Conservation (phyloP, 2,888 invertebrate species). For the Torymus aiolomorphi region DNA sequence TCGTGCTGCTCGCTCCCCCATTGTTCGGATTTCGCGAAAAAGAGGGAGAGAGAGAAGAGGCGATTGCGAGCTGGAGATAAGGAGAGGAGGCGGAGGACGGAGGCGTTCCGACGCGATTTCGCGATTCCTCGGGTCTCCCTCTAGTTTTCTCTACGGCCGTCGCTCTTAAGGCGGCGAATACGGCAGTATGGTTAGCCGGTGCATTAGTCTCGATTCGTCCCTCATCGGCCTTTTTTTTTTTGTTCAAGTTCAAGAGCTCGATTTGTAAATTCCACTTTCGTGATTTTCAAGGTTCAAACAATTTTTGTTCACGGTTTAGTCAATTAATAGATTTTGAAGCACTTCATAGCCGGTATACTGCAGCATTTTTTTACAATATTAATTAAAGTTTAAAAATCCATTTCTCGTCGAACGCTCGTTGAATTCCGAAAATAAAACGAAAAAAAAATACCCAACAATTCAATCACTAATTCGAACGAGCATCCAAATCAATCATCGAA, state of each 20-base stretch:
- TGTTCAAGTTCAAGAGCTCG: no score
- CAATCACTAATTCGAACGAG: constrained; percentile 46
- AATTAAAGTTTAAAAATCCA: no score
- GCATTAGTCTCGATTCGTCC: constrained; percentile 53
- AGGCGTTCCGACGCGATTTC: constrained; percentile 60
- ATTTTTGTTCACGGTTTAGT: no score
- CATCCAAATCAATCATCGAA: constrained; percentile 27
- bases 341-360: no score
- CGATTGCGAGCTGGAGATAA: constrained; percentile 63
- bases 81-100: constrained; percentile 46
- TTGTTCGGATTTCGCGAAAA: constrained; percentile 18
- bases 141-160: background rate
- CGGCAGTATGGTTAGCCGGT: constrained; percentile 58
- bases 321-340: no score
- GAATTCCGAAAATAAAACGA: no score
- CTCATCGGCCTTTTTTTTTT: background rate
- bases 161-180: constrained; percentile 53
- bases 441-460: constrained; percentile 58
- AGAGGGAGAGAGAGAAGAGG: constrained; percentile 27
- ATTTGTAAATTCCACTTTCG: constrained; percentile 2
- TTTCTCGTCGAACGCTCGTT: no score
- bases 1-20: constrained; percentile 4
- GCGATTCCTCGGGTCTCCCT: constrained; percentile 59
- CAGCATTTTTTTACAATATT: no score
- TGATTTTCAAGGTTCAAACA: background rate